Evolutionary conservation across 2,797 vertebrate species (phyloP), one percentile per base, ranked within the genome.

Genomic region (Onychomys leucogaster): DNA sequence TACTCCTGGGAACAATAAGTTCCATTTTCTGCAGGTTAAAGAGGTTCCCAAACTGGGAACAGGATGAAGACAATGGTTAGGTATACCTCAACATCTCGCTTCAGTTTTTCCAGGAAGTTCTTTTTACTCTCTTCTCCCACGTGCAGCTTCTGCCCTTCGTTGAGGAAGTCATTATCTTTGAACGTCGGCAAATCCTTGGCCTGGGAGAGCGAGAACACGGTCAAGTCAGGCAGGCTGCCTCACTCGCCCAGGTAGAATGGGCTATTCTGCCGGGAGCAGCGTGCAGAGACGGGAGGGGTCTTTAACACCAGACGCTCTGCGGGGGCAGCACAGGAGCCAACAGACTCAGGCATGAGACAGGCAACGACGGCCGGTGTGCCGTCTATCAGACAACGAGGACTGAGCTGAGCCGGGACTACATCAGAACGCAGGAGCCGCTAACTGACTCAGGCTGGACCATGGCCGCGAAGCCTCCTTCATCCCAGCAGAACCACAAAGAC

Each of bases 161-260:
- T 99, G 98, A 99, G 98, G 98, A 99, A 99, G 98, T 99, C 99
- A 0, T 99, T 99, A 98, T 99, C 99, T 99, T 99, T 99, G 97
- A 99, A 99, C 0, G 99, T 99, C 12, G 99, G 99, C 59, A 99
- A 98, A 87, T 99, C 99, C 99, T 99, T 99, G 91, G 99, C 99
- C 99, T 99, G 96, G n/a, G 49, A 94, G 73, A 94, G 89, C 76
- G 95, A 96, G 0, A 41, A 43, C 37, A 37, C 46, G 0, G 49
- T 0, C 76, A 95, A 27, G 93, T 59, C 14, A 46, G 63, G 73
- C 7, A 46, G 32, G 57, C 75, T 17, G n/a, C 34, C 41, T 76
- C n/a, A 17, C 37, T 59, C 19, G 13, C 69, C 82, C 41, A 11
- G 9, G 85, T 52, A 49, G 46, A 32, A 63, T 16, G 12, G 69